Evolutionary conservation across 2,888 invertebrate species (phyloP).

Genomic region (Netelia virgata): DNA sequence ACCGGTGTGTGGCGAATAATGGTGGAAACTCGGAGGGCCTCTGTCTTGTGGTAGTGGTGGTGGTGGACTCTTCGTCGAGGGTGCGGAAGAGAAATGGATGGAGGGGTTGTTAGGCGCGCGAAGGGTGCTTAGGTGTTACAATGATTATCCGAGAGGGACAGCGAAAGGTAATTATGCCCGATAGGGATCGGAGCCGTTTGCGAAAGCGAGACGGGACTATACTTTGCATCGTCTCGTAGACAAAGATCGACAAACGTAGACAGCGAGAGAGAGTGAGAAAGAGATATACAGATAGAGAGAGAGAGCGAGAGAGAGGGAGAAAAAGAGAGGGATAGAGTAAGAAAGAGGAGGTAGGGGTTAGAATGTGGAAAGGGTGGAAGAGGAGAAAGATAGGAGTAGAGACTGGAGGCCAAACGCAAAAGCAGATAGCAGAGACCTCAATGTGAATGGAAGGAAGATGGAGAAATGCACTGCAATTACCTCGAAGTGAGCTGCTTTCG

Average conservation of each 20-base stretch:
- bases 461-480: conserved; percentile 82
- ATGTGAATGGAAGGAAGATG: conserved; percentile 73
- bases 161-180: conserved; percentile 84
- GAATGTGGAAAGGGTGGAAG: conserved; percentile 58
- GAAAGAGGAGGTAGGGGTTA: conserved; percentile 9
- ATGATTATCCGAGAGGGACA: conserved; percentile 85
- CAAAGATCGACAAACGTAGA: conserved; percentile 58
- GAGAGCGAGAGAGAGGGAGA: conserved; percentile 69
- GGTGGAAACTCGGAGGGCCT: conserved; percentile 80
- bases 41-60: conserved; percentile 73
- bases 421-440: conserved; percentile 54
- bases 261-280: conserved; percentile 74
- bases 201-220: conserved; percentile 78
- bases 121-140: conserved; percentile 84
- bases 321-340: conserved; percentile 67
- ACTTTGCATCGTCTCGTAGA: conserved; percentile 78
- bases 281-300: conserved; percentile 65
- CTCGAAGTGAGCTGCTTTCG: conserved; percentile 84
- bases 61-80: conserved; percentile 19
- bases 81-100: conserved; percentile 39
- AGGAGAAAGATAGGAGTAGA: conserved; percentile 47
- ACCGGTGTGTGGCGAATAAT: conserved; percentile 76
- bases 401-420: conserved; percentile 52
- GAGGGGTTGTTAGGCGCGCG: conserved; percentile 78
- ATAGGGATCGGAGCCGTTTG: conserved; percentile 80